Conservation (phyloP, 1,140 invertebrate species). For the Scylla paramamosain region DNA sequence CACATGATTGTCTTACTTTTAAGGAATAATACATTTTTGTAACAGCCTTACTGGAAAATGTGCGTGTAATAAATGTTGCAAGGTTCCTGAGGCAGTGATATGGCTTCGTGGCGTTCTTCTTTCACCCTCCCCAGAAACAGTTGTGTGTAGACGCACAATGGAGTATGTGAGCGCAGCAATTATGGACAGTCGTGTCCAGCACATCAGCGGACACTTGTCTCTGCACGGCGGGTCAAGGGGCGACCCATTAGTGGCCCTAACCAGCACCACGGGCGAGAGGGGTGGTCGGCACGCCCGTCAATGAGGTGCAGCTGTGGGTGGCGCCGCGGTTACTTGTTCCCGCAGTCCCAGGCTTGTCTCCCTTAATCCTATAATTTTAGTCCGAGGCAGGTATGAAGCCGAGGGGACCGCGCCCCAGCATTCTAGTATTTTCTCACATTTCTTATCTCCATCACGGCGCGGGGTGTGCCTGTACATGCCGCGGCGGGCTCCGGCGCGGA, state of each 20-base stretch:
- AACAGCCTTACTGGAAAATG: too few relatives aligned
- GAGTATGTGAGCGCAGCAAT: background rate
- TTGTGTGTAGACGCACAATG: background rate
- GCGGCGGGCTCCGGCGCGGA: background rate
- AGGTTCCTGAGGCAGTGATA: too few relatives aligned
- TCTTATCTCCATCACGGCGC: conserved; percentile 35
- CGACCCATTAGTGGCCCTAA: background rate
- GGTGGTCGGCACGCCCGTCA: background rate
- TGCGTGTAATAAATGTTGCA: too few relatives aligned
- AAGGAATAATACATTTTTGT: too few relatives aligned
- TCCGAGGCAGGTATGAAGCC: conserved; percentile 5
- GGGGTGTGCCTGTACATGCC: conserved; percentile 47
- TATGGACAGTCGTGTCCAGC: background rate
- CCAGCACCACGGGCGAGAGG: background rate
- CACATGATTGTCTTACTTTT: background rate
- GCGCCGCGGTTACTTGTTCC: background rate
- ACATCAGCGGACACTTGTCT: background rate
- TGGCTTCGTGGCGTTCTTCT: too few relatives aligned
- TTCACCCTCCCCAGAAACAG: too few relatives aligned
- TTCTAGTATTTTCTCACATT: conserved; percentile 38
- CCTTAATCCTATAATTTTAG: conserved; percentile 51
- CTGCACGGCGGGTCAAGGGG: background rate
- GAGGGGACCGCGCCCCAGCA: background rate
- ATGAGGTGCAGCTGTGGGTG: background rate
- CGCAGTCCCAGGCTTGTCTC: background rate